These are phyloP conservation scores for Brienomyrus longianalis DNA, from an alignment of 2,113 vertebrate genomes.

Conservation along the genomic window DNA sequence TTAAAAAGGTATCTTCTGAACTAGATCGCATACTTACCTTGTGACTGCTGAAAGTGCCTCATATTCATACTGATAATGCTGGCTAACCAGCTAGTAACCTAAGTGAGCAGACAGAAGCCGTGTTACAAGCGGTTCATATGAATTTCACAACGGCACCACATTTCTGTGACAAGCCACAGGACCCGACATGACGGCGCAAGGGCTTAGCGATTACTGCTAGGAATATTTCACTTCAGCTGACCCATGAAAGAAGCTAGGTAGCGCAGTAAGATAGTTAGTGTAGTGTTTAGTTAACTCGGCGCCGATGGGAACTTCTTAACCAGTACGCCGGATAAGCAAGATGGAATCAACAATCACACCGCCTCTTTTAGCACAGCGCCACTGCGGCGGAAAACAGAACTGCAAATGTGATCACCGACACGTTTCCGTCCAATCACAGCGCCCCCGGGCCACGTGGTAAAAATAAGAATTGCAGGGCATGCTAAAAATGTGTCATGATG, in stretches of 20 bases:
- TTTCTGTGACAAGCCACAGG: background rate
- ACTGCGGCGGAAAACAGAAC: background rate
- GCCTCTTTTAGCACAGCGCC: constrained; percentile 5
- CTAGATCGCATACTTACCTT: background rate
- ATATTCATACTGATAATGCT: background rate
- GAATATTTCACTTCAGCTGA: background rate
- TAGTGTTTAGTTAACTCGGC: background rate
- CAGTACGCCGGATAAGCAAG: background rate
- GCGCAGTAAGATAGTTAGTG: background rate
- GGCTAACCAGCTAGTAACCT: background rate
- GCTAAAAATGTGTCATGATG: background rate
- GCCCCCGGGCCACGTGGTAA: background rate
- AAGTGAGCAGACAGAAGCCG: background rate
- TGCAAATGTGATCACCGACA: background rate
- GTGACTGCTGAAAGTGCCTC: background rate
- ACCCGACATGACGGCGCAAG: background rate
- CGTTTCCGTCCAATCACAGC: background rate
- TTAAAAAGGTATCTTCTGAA: background rate
- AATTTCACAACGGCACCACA: background rate
- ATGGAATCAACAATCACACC: background rate
- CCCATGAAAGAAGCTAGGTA: background rate
- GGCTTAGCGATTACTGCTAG: background rate
- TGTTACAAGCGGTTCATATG: background rate
- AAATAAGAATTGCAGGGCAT: background rate
- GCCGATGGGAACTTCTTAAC: background rate